These are phyloP conservation scores for Phaethornis superciliosus DNA, from an alignment of 2,113 vertebrate species.

Conservation along the genomic window DNA sequence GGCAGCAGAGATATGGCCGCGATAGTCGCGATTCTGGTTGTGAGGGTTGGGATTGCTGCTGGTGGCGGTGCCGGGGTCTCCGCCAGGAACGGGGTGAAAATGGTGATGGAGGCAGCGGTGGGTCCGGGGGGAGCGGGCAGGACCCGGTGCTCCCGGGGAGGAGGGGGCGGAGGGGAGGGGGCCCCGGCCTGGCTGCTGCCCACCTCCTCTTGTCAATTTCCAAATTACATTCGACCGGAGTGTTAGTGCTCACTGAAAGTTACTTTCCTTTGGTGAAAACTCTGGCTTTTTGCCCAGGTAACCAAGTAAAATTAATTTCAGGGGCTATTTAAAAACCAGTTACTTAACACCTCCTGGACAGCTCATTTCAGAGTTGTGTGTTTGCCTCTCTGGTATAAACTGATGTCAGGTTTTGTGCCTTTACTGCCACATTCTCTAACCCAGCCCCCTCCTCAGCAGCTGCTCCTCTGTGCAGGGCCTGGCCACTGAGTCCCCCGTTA, in stretches of 20 bases:
- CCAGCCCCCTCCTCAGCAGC: neutral
- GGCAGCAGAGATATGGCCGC: too few species aligned
- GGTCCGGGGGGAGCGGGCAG: neutral
- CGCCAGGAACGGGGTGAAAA: neutral
- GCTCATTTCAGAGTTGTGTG: rapidly evolving
- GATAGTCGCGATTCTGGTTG: too few species aligned
- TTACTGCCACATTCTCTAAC: neutral
- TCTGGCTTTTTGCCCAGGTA: neutral
- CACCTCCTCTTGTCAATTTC: rapidly evolving
- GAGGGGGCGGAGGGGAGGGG: neutral
- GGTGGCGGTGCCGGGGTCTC: rapidly evolving
- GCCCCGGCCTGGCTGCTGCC: neutral
- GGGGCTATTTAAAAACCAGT: neutral
- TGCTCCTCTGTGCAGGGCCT: rapidly evolving
- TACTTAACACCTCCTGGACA: neutral
- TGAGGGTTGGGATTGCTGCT: neutral
- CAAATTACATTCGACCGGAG: rapidly evolving
- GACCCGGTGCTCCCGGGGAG: neutral
- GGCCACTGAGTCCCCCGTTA: rapidly evolving
- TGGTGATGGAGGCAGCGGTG: rapidly evolving
- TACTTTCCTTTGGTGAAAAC: rapidly evolving
- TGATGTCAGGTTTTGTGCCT: rapidly evolving
- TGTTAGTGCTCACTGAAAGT: rapidly evolving
- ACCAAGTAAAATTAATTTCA: neutral
- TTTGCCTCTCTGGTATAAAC: rapidly evolving